Conservation (phyloP, 2,888 invertebrate species). For the Pocota personata region DNA sequence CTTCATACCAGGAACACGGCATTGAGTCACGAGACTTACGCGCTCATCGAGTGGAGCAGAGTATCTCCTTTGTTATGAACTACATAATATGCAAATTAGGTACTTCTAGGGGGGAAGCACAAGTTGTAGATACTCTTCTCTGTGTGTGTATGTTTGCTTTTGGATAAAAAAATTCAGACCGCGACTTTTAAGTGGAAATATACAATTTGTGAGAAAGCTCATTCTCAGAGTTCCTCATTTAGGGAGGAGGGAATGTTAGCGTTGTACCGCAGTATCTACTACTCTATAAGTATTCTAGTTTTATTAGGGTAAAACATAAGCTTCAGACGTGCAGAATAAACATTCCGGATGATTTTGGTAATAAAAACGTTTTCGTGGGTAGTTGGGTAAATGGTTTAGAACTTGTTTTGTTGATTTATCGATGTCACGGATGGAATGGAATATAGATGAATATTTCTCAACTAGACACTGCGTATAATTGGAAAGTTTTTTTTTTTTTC, state of each 20-base stretch:
- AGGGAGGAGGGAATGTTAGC: background rate
- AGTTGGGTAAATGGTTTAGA: constrained; percentile 54
- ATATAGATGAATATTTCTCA: constrained; percentile 40
- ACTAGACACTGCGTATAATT: background rate
- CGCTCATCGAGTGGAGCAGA: constrained; percentile 27
- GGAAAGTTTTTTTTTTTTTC: background rate
- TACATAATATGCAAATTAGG: constrained; percentile 70
- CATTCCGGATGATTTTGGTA: constrained; percentile 53
- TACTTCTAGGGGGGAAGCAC: constrained; percentile 2
- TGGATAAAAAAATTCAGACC: constrained; percentile 38
- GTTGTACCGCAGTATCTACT: background rate
- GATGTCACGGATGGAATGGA: constrained; percentile 51
- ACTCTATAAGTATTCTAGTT: constrained; percentile 7
- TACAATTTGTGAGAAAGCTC: constrained; percentile 49
- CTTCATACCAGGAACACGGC: constrained; percentile 13
- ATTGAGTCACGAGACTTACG: constrained; percentile 51
- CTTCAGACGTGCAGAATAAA: constrained; percentile 58
- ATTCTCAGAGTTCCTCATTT: constrained; percentile 11
- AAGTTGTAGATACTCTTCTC: background rate
- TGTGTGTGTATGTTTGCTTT: background rate
- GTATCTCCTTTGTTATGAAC: constrained; percentile 50
- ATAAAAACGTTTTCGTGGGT: constrained; percentile 54
- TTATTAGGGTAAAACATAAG: constrained; percentile 62
- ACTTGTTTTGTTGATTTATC: constrained; percentile 59
- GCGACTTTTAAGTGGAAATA: constrained; percentile 48